Percentiles rank a stretch among this genome's conserved stretches.
These are phyloP conservation scores for Acleris holmiana DNA, from an alignment of 2,888 invertebrate species.

Conservation along the genomic window DNA sequence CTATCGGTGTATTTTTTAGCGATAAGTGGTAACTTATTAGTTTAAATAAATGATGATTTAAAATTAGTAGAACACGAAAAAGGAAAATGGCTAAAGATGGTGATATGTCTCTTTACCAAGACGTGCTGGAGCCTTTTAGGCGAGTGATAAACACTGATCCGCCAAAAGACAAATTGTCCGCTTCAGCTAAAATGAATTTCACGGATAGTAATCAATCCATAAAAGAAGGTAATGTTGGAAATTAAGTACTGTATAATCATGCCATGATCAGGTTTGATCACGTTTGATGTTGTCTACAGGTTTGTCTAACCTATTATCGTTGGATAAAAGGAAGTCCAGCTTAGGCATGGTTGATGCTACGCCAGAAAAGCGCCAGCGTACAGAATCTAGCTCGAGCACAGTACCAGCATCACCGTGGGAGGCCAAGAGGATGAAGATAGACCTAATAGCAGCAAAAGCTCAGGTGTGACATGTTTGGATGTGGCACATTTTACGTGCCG, in stretches of 20 bases:
- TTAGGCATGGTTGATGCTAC: constrained; percentile 58
- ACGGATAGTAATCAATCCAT: constrained; percentile 74
- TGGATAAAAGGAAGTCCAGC: constrained; percentile 74
- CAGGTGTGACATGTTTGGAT: constrained; percentile 60
- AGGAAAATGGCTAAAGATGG: constrained; percentile 72
- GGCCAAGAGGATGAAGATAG: constrained; percentile 85
- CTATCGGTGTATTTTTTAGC: not conserved
- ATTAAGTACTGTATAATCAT: not conserved
- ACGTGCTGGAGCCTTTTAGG: constrained; percentile 77
- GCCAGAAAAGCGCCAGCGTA: constrained; percentile 69
- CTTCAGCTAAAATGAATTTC: constrained; percentile 74
- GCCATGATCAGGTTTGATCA: not conserved
- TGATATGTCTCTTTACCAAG: constrained; percentile 76
- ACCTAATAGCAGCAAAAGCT: constrained; percentile 86
- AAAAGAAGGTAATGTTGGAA: constrained; percentile 66
- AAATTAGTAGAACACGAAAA: not conserved
- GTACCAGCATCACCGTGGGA: constrained; percentile 86
- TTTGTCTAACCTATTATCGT: constrained; percentile 61
- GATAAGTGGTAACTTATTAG: constrained; percentile 13
- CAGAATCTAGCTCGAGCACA: constrained; percentile 60
- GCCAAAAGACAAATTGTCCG: constrained; percentile 76
- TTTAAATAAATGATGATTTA: constrained; percentile 14
- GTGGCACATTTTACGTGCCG: too few relatives aligned
- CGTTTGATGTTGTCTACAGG: constrained; percentile 49
- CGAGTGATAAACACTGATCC: constrained; percentile 77